Conservation (phyloP, 2,113 vertebrate species). For the Danio rerio region GRCz12tu NC_133190.1:29423501-29424000, state of each 20-base stretch:
- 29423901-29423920: constrained; percentile 53
- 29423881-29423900: constrained; percentile 42
- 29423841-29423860: constrained; percentile 42
- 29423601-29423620: no score
- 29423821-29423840: constrained; percentile 75
- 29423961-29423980: constrained; percentile 26
- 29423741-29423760: background rate
- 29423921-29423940: constrained; percentile 59
- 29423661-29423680: background rate
- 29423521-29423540: no score
- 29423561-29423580: no score
- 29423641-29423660: background rate
- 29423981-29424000: constrained; percentile 59
- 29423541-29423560: no score
- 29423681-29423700: background rate
- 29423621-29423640: no score
- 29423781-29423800: background rate
- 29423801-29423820: constrained; percentile 61
- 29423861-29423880: constrained; percentile 52
- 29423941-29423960: constrained; percentile 58
- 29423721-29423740: background rate
- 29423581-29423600: no score
- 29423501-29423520: no score
- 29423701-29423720: background rate
- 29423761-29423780: background rate